Evolutionary conservation across 1,140 invertebrate species (phyloP).

Genomic region (Drosophila santomea): DNA sequence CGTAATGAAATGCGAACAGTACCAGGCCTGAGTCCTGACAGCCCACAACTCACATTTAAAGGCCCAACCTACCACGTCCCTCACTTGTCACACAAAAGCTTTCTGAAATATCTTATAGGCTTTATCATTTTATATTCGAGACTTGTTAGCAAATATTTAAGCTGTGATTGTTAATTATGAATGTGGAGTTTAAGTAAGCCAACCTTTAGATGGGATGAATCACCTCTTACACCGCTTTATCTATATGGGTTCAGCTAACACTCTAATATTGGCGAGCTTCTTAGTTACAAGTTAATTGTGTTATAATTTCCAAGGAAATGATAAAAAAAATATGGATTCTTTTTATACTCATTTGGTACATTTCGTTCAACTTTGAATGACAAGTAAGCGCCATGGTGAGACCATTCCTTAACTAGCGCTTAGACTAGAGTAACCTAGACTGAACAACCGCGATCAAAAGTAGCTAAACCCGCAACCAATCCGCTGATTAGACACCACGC

Average conservation of each 20-base stretch:
- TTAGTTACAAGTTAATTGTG: background rate
- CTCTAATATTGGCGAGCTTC: background rate
- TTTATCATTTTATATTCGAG: no score
- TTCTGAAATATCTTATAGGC: background rate
- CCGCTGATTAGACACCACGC: constrained; percentile 28
- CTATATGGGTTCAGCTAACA: background rate
- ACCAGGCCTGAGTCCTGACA: constrained; percentile 9
- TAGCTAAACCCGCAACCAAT: constrained; percentile 34
- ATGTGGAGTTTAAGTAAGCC: background rate
- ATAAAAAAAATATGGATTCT: background rate
- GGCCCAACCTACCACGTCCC: background rate
- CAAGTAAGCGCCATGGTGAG: constrained; percentile 13
- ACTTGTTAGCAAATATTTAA: background rate
- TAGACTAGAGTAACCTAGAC: constrained; percentile 16
- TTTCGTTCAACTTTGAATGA: background rate
- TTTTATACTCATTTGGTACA: background rate
- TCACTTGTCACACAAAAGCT: background rate
- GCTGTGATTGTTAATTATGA: background rate
- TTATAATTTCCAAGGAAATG: background rate
- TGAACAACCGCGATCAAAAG: constrained; percentile 21
- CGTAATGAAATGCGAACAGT: constrained; percentile 33
- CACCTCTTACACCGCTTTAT: background rate
- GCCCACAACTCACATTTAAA: constrained; percentile 1
- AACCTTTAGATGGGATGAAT: background rate
- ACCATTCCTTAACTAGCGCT: constrained; percentile 16